Evolutionary conservation across 2,113 vertebrate species (phyloP).

Genomic region (Python bivittatus): DNA sequence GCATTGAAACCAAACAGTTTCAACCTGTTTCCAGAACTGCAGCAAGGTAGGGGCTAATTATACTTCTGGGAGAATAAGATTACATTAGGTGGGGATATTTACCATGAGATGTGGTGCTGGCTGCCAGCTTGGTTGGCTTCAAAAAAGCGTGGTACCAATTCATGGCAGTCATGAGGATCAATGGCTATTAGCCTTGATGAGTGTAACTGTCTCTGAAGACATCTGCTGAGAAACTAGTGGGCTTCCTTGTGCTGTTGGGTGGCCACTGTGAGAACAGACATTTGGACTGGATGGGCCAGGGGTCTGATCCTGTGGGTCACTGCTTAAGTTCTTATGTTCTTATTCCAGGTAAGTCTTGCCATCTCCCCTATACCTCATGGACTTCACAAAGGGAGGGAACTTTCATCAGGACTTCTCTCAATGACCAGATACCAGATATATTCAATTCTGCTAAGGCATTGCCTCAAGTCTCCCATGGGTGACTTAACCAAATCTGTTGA

Average conservation of each 20-base stretch:
- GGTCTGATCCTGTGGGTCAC: neutral
- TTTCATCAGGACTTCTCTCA: neutral
- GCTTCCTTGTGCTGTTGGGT: neutral
- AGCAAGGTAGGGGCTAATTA: neutral
- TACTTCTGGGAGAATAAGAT: neutral
- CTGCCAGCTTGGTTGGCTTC: neutral
- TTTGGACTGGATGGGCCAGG: neutral
- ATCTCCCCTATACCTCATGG: neutral
- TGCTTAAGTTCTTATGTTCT: neutral
- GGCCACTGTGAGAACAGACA: neutral
- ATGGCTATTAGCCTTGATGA: neutral
- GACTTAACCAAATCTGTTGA: neutral
- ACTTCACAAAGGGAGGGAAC: neutral
- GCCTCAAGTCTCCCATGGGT: neutral
- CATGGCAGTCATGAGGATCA: neutral
- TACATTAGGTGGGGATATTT: neutral
- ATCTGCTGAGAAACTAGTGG: neutral
- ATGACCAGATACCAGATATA: neutral
- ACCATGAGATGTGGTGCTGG: neutral
- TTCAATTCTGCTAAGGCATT: neutral
- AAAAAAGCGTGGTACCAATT: neutral
- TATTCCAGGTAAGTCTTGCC: neutral
- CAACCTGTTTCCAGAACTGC: neutral
- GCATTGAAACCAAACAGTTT: neutral
- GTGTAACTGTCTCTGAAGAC: neutral